phyloP scores from a whole-genome alignment of 2,888 invertebrate species.

The Proisotoma minuta region DNA sequence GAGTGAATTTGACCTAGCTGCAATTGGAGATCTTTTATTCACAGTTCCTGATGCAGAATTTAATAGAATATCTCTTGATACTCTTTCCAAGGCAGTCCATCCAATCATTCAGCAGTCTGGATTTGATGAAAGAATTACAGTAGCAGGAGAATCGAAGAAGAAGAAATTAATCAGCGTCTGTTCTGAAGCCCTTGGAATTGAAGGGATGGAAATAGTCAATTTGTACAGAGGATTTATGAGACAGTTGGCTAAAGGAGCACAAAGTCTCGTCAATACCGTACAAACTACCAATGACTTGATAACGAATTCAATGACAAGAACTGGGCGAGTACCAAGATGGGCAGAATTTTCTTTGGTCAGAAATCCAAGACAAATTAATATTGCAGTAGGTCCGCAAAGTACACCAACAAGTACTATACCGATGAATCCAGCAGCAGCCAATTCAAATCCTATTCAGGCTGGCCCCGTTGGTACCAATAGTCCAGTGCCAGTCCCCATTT shows the following conservation, averaged over 20 bases:
- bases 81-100: constrained; percentile 35
- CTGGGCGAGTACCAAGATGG: constrained; percentile 31
- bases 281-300: constrained; percentile 33
- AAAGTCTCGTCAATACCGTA: constrained; percentile 37
- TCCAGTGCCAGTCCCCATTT: no score
- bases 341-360: constrained; percentile 20
- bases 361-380: constrained; percentile 17
- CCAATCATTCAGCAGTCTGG: constrained; percentile 38
- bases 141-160: constrained; percentile 26
- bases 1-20: constrained; percentile 34
- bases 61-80: constrained; percentile 29
- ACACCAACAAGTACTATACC: no score
- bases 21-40: constrained; percentile 42
- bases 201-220: constrained; percentile 26
- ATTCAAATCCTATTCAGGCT: no score
- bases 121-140: constrained; percentile 11
- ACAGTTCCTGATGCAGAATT: constrained; percentile 36
- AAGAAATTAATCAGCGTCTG: constrained; percentile 34
- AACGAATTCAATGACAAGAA: constrained; percentile 21
- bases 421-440: no score
- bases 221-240: constrained; percentile 37
- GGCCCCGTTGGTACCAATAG: no score
- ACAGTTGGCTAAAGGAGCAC: constrained; percentile 34
- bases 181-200: constrained; percentile 23
- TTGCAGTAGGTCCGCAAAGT: no score